These are phyloP conservation scores for Thamnophis sirtalis DNA, from an alignment of 2,113 vertebrate genomes.

Conservation along the genomic window DNA sequence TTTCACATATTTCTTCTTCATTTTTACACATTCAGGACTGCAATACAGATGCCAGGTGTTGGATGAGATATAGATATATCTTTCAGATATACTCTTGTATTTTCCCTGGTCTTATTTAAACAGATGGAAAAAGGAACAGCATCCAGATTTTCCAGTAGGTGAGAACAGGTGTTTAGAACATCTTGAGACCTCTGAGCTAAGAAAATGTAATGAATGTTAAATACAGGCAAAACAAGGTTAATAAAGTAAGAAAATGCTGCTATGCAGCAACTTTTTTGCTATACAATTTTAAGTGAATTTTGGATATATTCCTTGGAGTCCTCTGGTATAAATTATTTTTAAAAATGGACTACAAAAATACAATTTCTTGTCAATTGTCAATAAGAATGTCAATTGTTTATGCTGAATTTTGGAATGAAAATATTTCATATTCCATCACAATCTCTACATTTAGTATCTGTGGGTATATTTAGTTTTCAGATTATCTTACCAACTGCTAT, in stretches of 20 bases:
- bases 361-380: not conserved
- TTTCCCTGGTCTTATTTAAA: not conserved
- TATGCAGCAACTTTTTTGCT: rapidly evolving
- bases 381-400: not conserved
- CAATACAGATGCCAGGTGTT: not conserved
- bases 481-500: not conserved
- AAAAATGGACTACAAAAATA: not conserved
- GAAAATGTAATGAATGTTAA: not conserved
- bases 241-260: not conserved
- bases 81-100: too few species aligned
- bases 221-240: not conserved
- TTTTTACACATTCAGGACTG: not conserved
- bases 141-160: rapidly evolving
- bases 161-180: not conserved
- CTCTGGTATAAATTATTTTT: slow-evolving; percentile 3
- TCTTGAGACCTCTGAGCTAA: rapidly evolving
- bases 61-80: not conserved
- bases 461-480: not conserved
- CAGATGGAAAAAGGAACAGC: not conserved
- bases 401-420: not conserved
- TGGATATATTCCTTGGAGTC: not conserved
- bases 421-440: not conserved
- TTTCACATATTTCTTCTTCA: not conserved
- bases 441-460: not conserved
- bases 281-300: not conserved